These are phyloP conservation scores for Crambe crambe DNA, from an alignment of 37 sponge, comb jelly and placozoan genomes.

Conservation along the genomic window DNA sequence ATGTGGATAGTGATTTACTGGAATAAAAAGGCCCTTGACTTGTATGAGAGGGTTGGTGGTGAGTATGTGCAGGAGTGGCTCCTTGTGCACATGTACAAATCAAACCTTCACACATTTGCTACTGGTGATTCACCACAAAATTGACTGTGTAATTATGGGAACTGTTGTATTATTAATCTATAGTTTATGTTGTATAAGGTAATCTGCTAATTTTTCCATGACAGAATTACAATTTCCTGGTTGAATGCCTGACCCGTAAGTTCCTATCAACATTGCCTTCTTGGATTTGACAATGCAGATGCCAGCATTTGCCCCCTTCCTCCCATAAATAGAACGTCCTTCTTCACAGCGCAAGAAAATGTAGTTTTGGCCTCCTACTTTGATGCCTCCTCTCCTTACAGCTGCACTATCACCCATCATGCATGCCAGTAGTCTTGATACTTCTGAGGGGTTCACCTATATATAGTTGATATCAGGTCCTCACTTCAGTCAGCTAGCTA, in stretches of 20 bases:
- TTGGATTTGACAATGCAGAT: slow-evolving; percentile 63
- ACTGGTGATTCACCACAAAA: too few species aligned
- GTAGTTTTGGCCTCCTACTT: slow-evolving; percentile 53
- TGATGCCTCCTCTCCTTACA: slow-evolving; percentile 42
- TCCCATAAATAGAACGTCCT: slow-evolving; percentile 56
- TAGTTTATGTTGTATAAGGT: slow-evolving; percentile 53
- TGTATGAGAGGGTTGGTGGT: too few species aligned
- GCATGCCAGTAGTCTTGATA: slow-evolving; percentile 41
- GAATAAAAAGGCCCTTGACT: too few species aligned
- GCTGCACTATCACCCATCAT: slow-evolving; percentile 60
- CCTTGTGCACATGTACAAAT: too few species aligned
- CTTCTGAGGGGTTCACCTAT: slow-evolving; percentile 60
- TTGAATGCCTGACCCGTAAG: slow-evolving; percentile 71
- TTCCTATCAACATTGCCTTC: slow-evolving; percentile 61
- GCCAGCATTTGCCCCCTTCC: slow-evolving; percentile 59
- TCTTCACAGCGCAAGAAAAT: slow-evolving; percentile 38
- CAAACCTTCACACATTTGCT: too few species aligned
- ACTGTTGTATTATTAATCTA: too few species aligned
- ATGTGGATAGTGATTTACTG: too few species aligned
- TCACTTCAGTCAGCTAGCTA: too few species aligned
- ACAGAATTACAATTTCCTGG: slow-evolving; percentile 62
- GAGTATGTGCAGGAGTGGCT: too few species aligned
- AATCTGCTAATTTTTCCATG: slow-evolving; percentile 75
- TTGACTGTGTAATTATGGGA: too few species aligned
- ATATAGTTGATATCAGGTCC: neutral